Conservation (phyloP, 2,797 vertebrate genomes). For the Tapera naevia region DNA sequence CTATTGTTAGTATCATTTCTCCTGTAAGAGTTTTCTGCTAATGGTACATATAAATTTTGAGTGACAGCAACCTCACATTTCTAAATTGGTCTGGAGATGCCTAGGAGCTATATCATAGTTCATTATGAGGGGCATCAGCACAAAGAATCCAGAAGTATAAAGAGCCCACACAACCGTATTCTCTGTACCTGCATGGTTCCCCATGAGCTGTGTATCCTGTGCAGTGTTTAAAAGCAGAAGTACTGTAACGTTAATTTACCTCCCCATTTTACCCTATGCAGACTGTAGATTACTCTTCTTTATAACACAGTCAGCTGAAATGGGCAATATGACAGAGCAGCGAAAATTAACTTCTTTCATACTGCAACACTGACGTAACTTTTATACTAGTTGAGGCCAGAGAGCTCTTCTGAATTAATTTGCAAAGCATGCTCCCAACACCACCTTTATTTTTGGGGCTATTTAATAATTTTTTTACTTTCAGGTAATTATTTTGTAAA, state of each 20-base stretch:
- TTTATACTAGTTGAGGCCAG: neutral
- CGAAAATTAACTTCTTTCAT: neutral
- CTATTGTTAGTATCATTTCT: neutral
- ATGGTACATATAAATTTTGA: neutral
- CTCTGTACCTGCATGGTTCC: neutral
- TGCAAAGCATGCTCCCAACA: neutral
- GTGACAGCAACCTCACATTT: neutral
- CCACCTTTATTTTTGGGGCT: neutral
- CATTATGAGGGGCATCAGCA: neutral
- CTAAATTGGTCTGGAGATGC: neutral
- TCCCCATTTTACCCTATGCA: fast-evolving
- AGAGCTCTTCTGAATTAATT: neutral
- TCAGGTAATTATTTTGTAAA: neutral
- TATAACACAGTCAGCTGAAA: neutral
- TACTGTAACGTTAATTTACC: neutral
- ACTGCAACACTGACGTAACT: neutral
- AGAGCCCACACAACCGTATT: neutral
- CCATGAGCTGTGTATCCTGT: neutral
- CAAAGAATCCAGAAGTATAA: neutral
- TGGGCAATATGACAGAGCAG: neutral
- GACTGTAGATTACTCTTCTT: neutral
- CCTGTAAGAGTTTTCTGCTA: neutral
- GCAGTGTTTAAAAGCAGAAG: neutral
- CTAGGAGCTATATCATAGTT: neutral
- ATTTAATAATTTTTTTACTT: neutral